Evolutionary conservation across 2,797 vertebrate genomes (phyloP).

Genomic region (Pseudochirops cupreus): DNA sequence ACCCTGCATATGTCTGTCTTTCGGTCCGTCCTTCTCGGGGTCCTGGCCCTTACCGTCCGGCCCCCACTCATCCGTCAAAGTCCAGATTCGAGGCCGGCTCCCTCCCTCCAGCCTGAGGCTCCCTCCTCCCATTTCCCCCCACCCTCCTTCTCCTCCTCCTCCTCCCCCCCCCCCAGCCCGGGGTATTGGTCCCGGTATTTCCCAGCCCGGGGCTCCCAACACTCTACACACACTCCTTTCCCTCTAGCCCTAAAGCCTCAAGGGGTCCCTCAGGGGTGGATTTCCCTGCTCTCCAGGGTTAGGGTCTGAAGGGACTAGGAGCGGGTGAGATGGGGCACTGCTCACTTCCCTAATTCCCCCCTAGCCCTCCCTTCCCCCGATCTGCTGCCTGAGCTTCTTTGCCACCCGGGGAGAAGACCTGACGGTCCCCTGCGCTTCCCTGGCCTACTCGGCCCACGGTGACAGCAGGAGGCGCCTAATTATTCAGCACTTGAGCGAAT

Average conservation of each 20-base stretch:
- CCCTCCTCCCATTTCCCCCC: neutral
- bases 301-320: neutral
- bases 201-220: neutral
- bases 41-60: neutral
- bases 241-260: neutral
- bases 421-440: slow-evolving; percentile 55
- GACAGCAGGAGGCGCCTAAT: slow-evolving; percentile 5
- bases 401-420: neutral
- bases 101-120: neutral
- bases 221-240: neutral
- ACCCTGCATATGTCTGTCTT: neutral
- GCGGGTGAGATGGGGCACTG: slow-evolving; percentile 13
- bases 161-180: neutral
- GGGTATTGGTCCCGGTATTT: neutral
- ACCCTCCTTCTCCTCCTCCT: neutral
- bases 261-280: neutral
- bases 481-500: slow-evolving; percentile 31
- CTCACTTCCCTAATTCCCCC: slow-evolving; percentile 33
- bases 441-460: slow-evolving; percentile 56
- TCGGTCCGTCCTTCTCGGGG: slow-evolving; percentile 22
- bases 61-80: neutral
- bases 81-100: slow-evolving; percentile 6
- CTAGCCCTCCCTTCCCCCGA: slow-evolving; percentile 7
- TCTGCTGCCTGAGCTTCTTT: slow-evolving; percentile 10
- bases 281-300: neutral